phyloP scores from a whole-genome alignment of 2,888 invertebrate species.

The Scaptomyza polygonia region DNA sequence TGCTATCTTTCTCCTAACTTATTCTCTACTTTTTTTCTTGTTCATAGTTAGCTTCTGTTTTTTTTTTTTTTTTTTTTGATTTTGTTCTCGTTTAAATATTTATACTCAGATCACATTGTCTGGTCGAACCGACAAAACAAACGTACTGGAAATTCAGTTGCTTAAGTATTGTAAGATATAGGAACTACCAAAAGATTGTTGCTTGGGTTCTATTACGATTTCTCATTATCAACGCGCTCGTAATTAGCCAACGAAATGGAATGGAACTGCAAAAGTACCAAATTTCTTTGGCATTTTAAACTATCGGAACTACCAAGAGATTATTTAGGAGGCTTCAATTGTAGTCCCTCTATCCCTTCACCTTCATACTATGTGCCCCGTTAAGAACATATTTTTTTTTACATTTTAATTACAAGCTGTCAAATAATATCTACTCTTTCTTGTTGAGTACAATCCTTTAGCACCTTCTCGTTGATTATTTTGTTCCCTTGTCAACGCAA shows the following conservation, averaged over 20 bases:
- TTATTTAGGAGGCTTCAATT: background rate
- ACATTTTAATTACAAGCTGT: conserved; percentile 47
- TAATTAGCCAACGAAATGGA: background rate
- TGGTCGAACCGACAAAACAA: background rate
- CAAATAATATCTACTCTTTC: conserved; percentile 24
- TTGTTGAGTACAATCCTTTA: conserved; percentile 8
- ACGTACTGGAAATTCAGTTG: background rate
- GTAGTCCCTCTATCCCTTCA: background rate
- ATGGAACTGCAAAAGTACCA: background rate
- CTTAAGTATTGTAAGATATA: background rate
- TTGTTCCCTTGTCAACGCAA: conserved; percentile 9
- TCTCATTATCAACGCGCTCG: no score
- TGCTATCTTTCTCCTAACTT: background rate
- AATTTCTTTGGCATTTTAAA: no score
- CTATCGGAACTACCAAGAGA: background rate
- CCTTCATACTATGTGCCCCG: no score
- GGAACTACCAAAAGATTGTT: background rate
- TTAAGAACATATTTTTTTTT: background rate
- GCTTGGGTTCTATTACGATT: background rate
- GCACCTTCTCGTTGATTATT: conserved; percentile 39
- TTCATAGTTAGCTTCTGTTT: conserved; percentile 41
- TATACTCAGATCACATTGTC: conserved; percentile 18
- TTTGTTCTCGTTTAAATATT: conserved; percentile 23
- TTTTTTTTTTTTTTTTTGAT: conserved; percentile 15
- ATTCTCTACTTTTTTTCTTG: conserved; percentile 8